Base-by-base conservation (phyloP, 2,888 invertebrate species). In the Mythimna pallens region DNA sequence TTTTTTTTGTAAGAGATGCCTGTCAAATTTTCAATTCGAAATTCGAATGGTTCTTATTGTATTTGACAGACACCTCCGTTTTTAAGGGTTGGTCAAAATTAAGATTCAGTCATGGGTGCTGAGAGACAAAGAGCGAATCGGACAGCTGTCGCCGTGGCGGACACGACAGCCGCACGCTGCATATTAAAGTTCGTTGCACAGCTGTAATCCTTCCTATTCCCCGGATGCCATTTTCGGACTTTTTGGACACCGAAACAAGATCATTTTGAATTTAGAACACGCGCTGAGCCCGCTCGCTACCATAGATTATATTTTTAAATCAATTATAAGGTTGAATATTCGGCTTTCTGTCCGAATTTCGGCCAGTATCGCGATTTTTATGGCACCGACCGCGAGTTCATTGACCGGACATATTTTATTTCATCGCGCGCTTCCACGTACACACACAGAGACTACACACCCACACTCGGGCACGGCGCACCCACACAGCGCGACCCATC, bases 361-460 rank as follows among this genome's bases (percentile, higher is more conserved):
- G 96, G 95, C 91, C 92, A 93, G 93, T 95, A 95, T 96, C 94
- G 96, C 96, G 90, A 96, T 96, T 96, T 96, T 96, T 96, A 96
- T 95, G 94, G 95, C 94, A 94, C 95, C 94, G 94, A 93, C 93
- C 94, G 93, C 91, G 93, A 89, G 96, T 92, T 96, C 96, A 91
- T 94, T 95, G 96, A 95, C 96, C 96, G 96, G 94, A 95, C 96
- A 96, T 96, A 96, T 96, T 96, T 96, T 96, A 96, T 96, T 96
- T 96, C 95, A 96, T 95, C 96, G 96, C 95, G 95, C 95, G 94
- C 95, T 95, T 96, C 95, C 95, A 95, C 94, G 94, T 94, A 93
- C 95, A 94, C 95, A 94, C 94, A 95, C 93, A 92, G 86, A 91
- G 90, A 88, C 89, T 87, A 89, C 89, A 89, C 92, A 90, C 94